Conservation (phyloP, 2,113 vertebrate genomes). For the Xiphias gladius region DNA sequence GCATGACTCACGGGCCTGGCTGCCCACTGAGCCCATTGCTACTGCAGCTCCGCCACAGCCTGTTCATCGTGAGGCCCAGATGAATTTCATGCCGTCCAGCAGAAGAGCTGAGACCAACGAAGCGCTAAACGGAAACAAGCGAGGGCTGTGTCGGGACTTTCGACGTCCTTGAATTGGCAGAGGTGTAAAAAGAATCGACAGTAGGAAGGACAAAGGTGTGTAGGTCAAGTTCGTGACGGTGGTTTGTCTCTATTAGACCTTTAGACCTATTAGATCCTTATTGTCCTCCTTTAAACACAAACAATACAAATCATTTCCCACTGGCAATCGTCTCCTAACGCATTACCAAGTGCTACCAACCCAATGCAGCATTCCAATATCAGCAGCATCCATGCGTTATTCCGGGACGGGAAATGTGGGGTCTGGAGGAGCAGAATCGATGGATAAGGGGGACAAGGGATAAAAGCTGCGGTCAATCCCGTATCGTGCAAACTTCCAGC, state of each 20-base stretch:
- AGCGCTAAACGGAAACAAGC: not conserved
- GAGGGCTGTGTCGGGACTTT: not conserved
- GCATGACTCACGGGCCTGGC: constrained; percentile 68
- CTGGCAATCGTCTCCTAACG: not conserved
- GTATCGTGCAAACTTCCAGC: not conserved
- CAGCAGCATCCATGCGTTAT: not conserved
- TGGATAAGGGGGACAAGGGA: no score
- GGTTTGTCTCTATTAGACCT: not conserved
- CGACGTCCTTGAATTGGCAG: constrained; percentile 8
- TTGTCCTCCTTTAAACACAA: not conserved
- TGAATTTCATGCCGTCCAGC: constrained; percentile 6
- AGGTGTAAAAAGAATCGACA: not conserved
- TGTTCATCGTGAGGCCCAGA: constrained; percentile 3
- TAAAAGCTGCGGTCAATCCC: not conserved
- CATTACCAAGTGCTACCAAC: not conserved
- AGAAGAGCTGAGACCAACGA: constrained; percentile 17
- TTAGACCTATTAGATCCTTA: no score
- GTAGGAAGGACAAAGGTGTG: not conserved
- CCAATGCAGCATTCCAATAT: not conserved
- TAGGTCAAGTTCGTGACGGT: not conserved
- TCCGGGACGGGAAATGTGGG: not conserved
- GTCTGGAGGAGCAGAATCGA: not conserved
- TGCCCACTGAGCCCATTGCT: constrained; percentile 18
- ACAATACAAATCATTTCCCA: not conserved
- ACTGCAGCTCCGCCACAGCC: constrained; percentile 4